A percentile compares a stretch with the other conserved stretches of the same genome.
phyloP scores from a whole-genome alignment of 2,888 invertebrate genomes.

The Arenicola marina region DNA sequence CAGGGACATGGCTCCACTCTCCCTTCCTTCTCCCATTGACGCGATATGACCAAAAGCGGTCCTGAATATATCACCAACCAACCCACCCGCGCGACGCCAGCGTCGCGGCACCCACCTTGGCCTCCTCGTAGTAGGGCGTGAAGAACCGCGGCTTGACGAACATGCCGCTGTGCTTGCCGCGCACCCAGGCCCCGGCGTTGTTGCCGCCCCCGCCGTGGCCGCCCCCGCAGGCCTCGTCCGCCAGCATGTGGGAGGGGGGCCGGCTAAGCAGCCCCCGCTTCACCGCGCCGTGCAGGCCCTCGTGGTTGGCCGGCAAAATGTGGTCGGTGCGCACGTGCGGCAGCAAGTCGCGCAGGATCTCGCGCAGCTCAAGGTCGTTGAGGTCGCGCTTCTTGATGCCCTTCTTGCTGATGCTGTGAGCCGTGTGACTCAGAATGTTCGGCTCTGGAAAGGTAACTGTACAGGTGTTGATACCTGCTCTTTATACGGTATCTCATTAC shows the following conservation, averaged over 20 bases:
- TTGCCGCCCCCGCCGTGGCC: no score
- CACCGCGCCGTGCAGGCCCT: conserved; percentile 66
- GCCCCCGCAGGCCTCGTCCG: conserved; percentile 68
- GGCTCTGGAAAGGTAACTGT: conserved; percentile 77
- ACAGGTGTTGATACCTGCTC: no score
- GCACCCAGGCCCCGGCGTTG: conserved; percentile 54
- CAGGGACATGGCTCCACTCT: no score
- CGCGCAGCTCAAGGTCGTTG: conserved; percentile 83
- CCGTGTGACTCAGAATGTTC: conserved; percentile 86
- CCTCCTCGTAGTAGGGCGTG: conserved; percentile 92
- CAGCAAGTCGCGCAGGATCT: conserved; percentile 81
- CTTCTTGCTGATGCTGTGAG: conserved; percentile 86
- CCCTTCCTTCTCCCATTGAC: no score
- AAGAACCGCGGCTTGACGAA: conserved; percentile 84
- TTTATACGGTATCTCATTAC: no score
- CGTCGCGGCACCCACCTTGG: conserved; percentile 79
- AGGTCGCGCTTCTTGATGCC: conserved; percentile 79
- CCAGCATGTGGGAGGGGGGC: conserved; percentile 82
- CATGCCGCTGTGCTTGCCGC: conserved; percentile 55
- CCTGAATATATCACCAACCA: no score
- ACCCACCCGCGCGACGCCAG: no score
- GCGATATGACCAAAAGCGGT: no score
- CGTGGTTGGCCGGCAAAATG: conserved; percentile 77
- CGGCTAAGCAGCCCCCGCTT: conserved; percentile 78
- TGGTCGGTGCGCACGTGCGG: conserved; percentile 88